A percentile compares a stretch with the other conserved stretches of the same genome.
Conservation (phyloP, 2,113 vertebrate genomes). For the Epinephelus fuscoguttatus region DNA sequence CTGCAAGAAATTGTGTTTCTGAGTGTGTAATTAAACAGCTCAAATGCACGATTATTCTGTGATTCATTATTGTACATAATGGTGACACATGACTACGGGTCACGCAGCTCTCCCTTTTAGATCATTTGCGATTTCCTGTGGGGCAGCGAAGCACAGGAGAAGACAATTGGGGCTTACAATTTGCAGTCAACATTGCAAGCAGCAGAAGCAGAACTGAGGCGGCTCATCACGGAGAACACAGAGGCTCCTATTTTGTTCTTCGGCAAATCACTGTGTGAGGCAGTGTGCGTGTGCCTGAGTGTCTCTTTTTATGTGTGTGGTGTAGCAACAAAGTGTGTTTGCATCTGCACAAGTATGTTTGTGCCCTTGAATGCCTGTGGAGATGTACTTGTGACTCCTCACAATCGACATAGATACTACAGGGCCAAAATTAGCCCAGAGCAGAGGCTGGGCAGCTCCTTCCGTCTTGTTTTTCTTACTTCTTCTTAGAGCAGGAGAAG, state of each 20-base stretch:
- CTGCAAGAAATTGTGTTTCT: slow-evolving; percentile 42
- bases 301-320: slow-evolving; percentile 8
- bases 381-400: slow-evolving; percentile 69
- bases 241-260: slow-evolving; percentile 50
- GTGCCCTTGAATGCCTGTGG: slow-evolving; percentile 61
- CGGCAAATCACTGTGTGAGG: slow-evolving; percentile 22
- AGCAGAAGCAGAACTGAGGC: slow-evolving; percentile 36
- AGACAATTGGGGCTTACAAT: slow-evolving; percentile 62
- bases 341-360: slow-evolving; percentile 51
- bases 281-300: background rate
- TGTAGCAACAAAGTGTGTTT: slow-evolving; percentile 35
- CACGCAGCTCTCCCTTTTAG: slow-evolving; percentile 45
- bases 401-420: slow-evolving; percentile 74
- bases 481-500: slow-evolving; percentile 23
- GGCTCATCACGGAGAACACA: slow-evolving; percentile 44
- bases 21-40: slow-evolving; percentile 63
- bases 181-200: slow-evolving; percentile 33
- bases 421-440: slow-evolving; percentile 74
- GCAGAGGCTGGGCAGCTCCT: slow-evolving; percentile 67
- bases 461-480: slow-evolving; percentile 16
- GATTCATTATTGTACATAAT: slow-evolving; percentile 40
- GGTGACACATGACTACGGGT: slow-evolving; percentile 49
- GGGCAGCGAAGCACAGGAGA: slow-evolving; percentile 48
- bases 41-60: slow-evolving; percentile 46
- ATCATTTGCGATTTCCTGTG: slow-evolving; percentile 44